phyloP scores from a whole-genome alignment of 2,113 vertebrate species.

The Cygnus buccinator region DNA sequence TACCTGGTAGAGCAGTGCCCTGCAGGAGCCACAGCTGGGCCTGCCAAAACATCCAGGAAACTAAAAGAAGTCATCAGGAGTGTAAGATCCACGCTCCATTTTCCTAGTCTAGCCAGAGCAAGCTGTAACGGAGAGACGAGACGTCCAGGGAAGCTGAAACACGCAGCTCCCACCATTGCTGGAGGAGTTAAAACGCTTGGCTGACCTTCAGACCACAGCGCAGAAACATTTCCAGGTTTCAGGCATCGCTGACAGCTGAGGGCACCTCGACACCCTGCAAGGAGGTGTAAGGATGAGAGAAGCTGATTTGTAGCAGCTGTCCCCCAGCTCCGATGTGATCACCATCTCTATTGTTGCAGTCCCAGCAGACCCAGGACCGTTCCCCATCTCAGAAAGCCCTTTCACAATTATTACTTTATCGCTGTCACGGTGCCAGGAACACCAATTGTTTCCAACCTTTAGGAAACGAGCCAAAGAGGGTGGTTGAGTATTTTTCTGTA shows the following conservation, averaged over 20 bases:
- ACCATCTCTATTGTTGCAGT: background rate
- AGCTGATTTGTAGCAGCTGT: background rate
- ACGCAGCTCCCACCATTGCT: fast-evolving
- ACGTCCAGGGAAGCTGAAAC: background rate
- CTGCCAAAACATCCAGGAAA: no score
- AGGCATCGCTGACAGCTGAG: background rate
- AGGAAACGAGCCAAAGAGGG: background rate
- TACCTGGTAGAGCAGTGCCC: background rate
- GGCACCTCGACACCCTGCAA: background rate
- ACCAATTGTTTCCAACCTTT: background rate
- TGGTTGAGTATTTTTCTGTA: background rate
- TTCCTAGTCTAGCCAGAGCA: background rate
- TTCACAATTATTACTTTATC: background rate
- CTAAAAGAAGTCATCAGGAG: fast-evolving
- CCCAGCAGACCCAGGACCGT: background rate
- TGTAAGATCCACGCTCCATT: fast-evolving
- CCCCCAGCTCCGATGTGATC: background rate
- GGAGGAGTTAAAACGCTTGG: background rate
- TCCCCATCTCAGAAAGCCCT: background rate
- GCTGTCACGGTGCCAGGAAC: background rate
- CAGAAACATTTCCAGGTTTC: background rate
- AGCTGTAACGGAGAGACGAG: background rate
- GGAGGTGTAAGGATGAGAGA: background rate
- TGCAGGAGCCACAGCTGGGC: background rate
- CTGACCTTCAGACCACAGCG: background rate